Base-by-base conservation (phyloP, 1,140 invertebrate species). In the Asbolus verrucosus region DNA sequence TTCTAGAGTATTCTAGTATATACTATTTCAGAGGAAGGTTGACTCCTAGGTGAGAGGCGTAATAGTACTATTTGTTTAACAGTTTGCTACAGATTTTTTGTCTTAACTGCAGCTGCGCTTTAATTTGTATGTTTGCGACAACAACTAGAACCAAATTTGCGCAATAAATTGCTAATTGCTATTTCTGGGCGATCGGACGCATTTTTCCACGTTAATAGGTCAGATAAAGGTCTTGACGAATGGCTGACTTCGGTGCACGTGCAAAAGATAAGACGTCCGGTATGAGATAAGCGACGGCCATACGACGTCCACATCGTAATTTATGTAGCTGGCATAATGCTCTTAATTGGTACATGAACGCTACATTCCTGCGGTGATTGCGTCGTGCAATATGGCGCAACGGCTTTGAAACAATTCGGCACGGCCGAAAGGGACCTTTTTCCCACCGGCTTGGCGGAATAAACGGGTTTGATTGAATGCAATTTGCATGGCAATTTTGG, bases 331-430 rank as follows among this genome's bases (percentile, higher is more conserved):
- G 39, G 27, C n/a, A 36, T 39, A 63, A 63, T 41, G 61, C 16
- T 19, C 61, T 63, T 63, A 63, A 63, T 63, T 63, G 61, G 61
- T 63, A 63, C 61, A 63, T 63, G 33, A 63, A 41, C 33, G 39
- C 18, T 36, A 41, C 61, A 63, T 63, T 63, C 61, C 61, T 41
- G 33, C 39, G 5, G 33, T 21, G 61, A 63, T 63, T 63, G 61
- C 41, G 24, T 24, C 39, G 61, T 63, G 61, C 61, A 39, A 19
- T 63, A 63, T 39, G 33, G 61, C 39, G 61, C 33, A 63, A 19
- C 39, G n/a, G 21, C 16, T 8, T 31, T 38, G 36, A 62, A 62
- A 38, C 18, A 36, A 36, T 8, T 14, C 19, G 3, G 8, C 19
- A 0, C 6, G 6, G 16, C 6, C 1, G 24, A 59, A 59, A 59